Percentiles rank a stretch among this genome's conserved stretches.
Conservation (phyloP, 2,888 invertebrate species). For the Lochmaea crataegi region DNA sequence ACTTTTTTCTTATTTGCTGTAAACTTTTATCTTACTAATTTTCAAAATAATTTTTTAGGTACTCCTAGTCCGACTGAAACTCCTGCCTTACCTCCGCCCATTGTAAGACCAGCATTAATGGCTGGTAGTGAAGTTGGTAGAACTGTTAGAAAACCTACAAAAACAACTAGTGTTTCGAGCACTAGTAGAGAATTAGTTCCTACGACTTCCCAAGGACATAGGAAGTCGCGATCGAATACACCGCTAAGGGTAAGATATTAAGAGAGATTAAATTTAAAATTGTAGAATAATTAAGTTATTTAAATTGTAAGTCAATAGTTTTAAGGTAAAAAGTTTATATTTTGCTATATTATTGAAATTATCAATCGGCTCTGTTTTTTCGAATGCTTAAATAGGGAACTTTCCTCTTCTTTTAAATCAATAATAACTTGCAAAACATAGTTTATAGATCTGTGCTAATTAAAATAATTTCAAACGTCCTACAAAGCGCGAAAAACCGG, state of each 20-base stretch:
- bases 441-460: too few species aligned
- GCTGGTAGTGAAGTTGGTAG: conserved; percentile 60
- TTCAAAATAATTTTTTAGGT: conserved; percentile 24
- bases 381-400: too few species aligned
- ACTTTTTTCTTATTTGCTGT: too few species aligned
- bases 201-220: conserved; percentile 59
- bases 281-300: neutral
- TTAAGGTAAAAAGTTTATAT: too few species aligned
- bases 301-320: neutral
- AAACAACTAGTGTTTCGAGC: conserved; percentile 38
- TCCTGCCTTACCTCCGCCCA: conserved; percentile 51
- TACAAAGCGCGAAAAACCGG: too few species aligned
- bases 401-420: too few species aligned
- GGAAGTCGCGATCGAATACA: conserved; percentile 46
- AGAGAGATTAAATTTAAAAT: neutral
- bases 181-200: conserved; percentile 63
- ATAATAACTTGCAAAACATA: too few species aligned
- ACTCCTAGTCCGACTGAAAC: conserved; percentile 43
- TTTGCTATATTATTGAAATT: too few species aligned
- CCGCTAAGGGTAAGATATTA: conserved; percentile 25
- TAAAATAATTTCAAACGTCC: too few species aligned
- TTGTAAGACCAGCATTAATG: conserved; percentile 57
- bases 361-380: too few species aligned
- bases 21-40: neutral
- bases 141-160: conserved; percentile 16